A percentile compares a stretch with the other conserved stretches of the same genome.
Evolutionary conservation across 2,888 invertebrate genomes (phyloP).

Genomic region (Mylabris sibirica): DNA sequence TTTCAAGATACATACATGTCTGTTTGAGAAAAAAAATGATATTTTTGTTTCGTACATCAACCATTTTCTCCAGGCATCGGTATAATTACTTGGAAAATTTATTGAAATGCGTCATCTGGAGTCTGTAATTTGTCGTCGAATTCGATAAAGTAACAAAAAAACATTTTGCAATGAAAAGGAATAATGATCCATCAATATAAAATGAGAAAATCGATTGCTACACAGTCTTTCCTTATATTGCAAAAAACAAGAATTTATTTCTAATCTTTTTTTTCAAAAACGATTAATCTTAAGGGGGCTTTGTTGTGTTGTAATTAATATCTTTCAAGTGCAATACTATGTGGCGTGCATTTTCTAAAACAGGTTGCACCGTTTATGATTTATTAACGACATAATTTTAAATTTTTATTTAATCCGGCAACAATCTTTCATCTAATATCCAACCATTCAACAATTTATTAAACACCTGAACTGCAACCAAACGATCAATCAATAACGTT

Average conservation of each 20-base stretch:
- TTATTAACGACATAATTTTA: constrained; percentile 7
- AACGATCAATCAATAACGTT: constrained; percentile 32
- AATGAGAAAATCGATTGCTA: not conserved
- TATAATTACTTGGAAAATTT: constrained; percentile 1
- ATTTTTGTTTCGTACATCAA: not conserved
- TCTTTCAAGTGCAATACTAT: constrained; percentile 22
- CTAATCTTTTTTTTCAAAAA: not conserved
- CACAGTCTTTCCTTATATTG: not conserved
- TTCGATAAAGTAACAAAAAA: not conserved
- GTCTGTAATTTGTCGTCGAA: not conserved
- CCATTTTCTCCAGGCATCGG: not conserved
- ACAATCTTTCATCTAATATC: constrained; percentile 4
- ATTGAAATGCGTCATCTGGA: not conserved
- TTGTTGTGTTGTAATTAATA: constrained; percentile 25
- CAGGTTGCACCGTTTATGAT: constrained; percentile 31
- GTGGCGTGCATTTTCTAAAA: constrained; percentile 26
- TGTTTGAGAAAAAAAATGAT: not conserved
- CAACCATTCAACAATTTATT: not conserved
- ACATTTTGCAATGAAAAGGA: not conserved
- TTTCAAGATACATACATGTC: constrained; percentile 27
- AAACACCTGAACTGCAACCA: constrained; percentile 9
- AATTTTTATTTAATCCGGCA: not conserved
- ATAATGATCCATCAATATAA: constrained; percentile 5
- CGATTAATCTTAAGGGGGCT: not conserved
- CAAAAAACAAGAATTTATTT: not conserved